Percentiles rank a stretch among this genome's conserved stretches.
phyloP scores from a whole-genome alignment of 2,797 vertebrate species.

The Psittacula echo region DNA sequence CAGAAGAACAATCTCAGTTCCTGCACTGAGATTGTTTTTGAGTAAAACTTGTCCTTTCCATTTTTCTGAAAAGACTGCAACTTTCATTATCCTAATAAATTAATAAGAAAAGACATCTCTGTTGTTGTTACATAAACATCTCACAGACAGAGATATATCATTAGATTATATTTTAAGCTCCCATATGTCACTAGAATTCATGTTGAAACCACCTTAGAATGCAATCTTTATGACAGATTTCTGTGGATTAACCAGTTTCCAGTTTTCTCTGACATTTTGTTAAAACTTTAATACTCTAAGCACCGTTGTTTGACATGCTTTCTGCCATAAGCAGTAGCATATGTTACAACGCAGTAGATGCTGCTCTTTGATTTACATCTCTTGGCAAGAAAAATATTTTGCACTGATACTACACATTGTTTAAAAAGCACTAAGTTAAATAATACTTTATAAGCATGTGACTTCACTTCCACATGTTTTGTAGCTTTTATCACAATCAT shows the following conservation, averaged over 20 bases:
- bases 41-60: not conserved
- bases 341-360: slow-evolving; percentile 64
- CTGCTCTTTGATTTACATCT: not conserved
- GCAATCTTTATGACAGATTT: slow-evolving; percentile 77
- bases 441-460: not conserved
- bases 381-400: not conserved
- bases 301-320: slow-evolving; percentile 68
- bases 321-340: slow-evolving; percentile 61
- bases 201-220: slow-evolving; percentile 69
- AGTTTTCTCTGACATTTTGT: slow-evolving; percentile 73
- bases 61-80: slow-evolving; percentile 17
- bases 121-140: slow-evolving; percentile 73
- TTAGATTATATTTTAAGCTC: slow-evolving; percentile 79
- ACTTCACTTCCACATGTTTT: not conserved
- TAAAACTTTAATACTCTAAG: slow-evolving; percentile 79
- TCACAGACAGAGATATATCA: slow-evolving; percentile 66
- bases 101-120: slow-evolving; percentile 66
- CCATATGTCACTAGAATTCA: slow-evolving; percentile 75
- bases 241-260: slow-evolving; percentile 74
- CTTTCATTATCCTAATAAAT: slow-evolving; percentile 69
- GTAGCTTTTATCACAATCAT: not conserved
- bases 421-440: not conserved
- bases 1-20: not conserved
- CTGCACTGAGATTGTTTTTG: not conserved
- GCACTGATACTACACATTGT: not conserved